A percentile compares a stretch with the other conserved stretches of the same genome.
phyloP scores from a whole-genome alignment of 2,797 vertebrate genomes.

The Lepus oiostolus region DNA sequence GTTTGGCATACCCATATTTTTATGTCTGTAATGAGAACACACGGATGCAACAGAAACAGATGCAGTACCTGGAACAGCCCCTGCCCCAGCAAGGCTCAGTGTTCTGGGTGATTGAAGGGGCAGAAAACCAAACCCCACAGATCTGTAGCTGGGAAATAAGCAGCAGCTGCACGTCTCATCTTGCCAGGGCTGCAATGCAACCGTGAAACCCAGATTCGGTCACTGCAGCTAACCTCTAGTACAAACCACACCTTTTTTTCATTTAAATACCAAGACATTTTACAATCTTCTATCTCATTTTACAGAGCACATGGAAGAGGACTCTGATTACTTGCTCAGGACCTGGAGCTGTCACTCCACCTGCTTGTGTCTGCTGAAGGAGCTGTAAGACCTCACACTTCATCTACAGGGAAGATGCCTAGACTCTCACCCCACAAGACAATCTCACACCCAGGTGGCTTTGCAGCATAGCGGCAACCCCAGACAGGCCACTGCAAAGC shows the following conservation, averaged over 20 bases:
- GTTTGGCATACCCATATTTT: background rate
- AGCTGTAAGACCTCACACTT: constrained; percentile 73
- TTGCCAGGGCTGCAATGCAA: background rate
- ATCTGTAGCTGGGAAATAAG: background rate
- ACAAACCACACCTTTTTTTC: background rate
- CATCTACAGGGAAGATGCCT: constrained; percentile 81
- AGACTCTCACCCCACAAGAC: constrained; percentile 70
- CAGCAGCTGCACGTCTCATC: background rate
- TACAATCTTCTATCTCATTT: background rate
- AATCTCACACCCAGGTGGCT: constrained; percentile 70
- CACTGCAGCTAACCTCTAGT: background rate
- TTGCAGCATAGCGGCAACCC: constrained; percentile 69
- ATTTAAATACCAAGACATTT: constrained; percentile 41
- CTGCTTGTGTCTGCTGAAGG: constrained; percentile 76
- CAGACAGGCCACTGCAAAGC: background rate
- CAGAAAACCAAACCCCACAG: background rate
- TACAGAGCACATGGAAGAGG: background rate
- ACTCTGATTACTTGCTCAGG: background rate
- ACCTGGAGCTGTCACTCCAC: constrained; percentile 77
- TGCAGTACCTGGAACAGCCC: background rate
- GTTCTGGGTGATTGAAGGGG: background rate
- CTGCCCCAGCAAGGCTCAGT: too few species aligned
- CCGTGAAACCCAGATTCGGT: background rate
- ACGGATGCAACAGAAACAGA: background rate
- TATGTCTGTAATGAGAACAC: background rate